phyloP scores from a whole-genome alignment of 2,113 vertebrate species.

The Labeo rohita region DNA sequence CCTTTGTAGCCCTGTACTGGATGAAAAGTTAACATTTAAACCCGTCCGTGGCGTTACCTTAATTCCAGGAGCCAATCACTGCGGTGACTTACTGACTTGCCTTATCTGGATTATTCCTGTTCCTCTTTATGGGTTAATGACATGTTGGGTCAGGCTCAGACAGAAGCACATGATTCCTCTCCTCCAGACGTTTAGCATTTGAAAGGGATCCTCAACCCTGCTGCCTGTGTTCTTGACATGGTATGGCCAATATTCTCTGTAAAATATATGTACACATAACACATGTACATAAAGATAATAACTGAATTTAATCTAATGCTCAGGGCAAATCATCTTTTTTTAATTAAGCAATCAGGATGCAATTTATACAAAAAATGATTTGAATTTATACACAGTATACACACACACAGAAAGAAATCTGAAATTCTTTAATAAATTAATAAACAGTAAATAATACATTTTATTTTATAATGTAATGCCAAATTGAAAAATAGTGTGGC shows the following conservation, averaged over 20 bases:
- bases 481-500: too few species aligned
- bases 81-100: not conserved
- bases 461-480: too few species aligned
- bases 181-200: not conserved
- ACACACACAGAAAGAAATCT: too few species aligned
- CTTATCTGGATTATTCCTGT: not conserved
- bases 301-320: not conserved
- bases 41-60: not conserved
- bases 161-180: not conserved
- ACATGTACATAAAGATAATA: not conserved
- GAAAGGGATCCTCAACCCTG: not conserved
- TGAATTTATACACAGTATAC: too few species aligned
- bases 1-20: not conserved
- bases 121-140: conserved; percentile 4
- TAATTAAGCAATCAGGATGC: too few species aligned
- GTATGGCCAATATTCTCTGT: not conserved
- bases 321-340: not conserved
- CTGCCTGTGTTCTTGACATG: not conserved
- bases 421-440: not conserved
- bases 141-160: conserved; percentile 10
- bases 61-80: not conserved
- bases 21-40: conserved; percentile 24
- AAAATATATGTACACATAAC: not conserved
- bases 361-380: too few species aligned
- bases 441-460: not conserved